Percentiles rank a stretch among this genome's conserved stretches.
Conservation (phyloP, 2,797 vertebrate species). For the Gastrophryne carolinensis region DNA sequence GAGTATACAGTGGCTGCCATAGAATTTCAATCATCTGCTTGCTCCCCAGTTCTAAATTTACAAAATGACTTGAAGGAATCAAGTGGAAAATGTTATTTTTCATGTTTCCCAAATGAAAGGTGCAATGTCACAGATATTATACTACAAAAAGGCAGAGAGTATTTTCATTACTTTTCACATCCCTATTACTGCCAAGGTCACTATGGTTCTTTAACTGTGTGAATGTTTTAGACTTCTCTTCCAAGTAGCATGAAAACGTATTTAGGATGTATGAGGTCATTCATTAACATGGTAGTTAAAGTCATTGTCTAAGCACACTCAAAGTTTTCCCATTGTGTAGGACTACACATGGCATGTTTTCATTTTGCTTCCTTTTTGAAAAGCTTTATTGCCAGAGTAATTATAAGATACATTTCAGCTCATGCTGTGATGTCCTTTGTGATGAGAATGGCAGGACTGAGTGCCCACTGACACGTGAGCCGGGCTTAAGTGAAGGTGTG, state of each 20-base stretch:
- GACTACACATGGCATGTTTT: no score
- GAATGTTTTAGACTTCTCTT: constrained; percentile 40
- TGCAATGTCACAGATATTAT: constrained; percentile 58
- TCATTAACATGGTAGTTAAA: not conserved
- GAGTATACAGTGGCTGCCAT: constrained; percentile 51
- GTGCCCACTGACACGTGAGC: no score
- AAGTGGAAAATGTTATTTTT: constrained; percentile 55
- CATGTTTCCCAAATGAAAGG: constrained; percentile 64
- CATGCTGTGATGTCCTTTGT: no score
- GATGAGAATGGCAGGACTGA: no score
- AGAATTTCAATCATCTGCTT: constrained; percentile 61
- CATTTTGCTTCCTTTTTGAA: no score
- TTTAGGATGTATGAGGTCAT: not conserved
- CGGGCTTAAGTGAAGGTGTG: no score
- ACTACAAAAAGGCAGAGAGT: constrained; percentile 49
- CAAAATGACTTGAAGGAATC: constrained; percentile 54
- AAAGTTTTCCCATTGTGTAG: no score
- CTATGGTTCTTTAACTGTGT: constrained; percentile 46
- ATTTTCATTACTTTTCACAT: constrained; percentile 54
- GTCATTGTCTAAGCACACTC: no score
- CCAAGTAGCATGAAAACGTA: not conserved
- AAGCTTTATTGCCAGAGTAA: no score
- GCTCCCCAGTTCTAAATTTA: constrained; percentile 46
- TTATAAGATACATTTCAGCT: no score
- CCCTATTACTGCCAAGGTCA: constrained; percentile 61